These are phyloP conservation scores for Cylindroiulus punctatus DNA, from an alignment of 2,888 invertebrate species.

Conservation along the genomic window DNA sequence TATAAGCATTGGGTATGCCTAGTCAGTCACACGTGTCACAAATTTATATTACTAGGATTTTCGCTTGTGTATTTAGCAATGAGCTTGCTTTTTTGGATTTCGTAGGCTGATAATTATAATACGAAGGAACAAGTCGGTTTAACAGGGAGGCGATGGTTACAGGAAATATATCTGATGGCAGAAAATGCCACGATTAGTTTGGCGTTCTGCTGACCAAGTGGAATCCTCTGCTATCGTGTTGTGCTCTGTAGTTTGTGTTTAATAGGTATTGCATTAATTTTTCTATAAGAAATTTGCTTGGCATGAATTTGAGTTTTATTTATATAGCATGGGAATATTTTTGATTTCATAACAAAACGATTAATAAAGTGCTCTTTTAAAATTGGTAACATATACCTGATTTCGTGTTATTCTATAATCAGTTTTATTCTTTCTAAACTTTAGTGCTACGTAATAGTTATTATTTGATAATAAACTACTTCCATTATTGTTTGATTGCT, in stretches of 20 bases:
- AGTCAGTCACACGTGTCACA: conserved; percentile 45
- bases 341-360: conserved; percentile 34
- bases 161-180: not conserved
- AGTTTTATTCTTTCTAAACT: not conserved
- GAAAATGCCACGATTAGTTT: not conserved
- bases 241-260: conserved; percentile 22
- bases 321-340: conserved; percentile 33
- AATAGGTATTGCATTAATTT: conserved; percentile 35
- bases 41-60: conserved; percentile 41
- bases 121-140: not conserved
- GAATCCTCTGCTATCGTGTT: not conserved
- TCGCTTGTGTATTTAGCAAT: conserved; percentile 36
- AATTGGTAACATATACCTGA: not conserved
- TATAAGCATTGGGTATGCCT: conserved; percentile 43
- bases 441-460: not conserved
- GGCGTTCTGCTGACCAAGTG: not conserved
- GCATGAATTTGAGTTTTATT: not conserved
- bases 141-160: conserved; percentile 25
- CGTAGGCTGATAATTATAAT: not conserved
- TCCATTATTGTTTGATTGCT: not conserved
- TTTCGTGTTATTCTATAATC: not conserved
- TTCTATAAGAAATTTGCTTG: conserved; percentile 30
- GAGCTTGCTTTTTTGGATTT: conserved; percentile 38
- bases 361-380: conserved; percentile 41
- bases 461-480: not conserved